Conservation (phyloP, 2,797 vertebrate genomes). For the Sciurus carolinensis region DNA sequence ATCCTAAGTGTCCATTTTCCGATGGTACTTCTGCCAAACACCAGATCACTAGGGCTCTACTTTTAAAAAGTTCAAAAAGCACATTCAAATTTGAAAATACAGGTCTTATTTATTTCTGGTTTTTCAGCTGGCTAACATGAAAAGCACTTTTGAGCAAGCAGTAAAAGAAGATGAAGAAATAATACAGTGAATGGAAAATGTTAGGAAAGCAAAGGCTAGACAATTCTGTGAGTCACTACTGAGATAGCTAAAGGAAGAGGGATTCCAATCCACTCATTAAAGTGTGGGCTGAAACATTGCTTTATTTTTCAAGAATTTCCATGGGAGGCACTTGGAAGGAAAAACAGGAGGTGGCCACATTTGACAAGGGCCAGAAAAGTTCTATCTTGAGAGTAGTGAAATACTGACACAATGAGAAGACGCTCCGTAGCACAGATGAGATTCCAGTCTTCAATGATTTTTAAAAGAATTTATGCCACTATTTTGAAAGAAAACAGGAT, state of each 20-base stretch:
- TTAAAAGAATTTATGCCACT: conserved; percentile 45
- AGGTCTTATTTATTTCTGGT: conserved; percentile 73
- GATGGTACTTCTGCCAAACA: conserved; percentile 34
- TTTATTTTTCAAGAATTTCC: conserved; percentile 89
- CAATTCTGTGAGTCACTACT: conserved; percentile 87
- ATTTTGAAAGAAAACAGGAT: conserved; percentile 25
- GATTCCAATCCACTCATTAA: conserved; percentile 86
- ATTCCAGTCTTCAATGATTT: conserved; percentile 11
- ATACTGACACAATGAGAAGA: conserved; percentile 43
- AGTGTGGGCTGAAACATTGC: conserved; percentile 87
- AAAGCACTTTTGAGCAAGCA: conserved; percentile 77
- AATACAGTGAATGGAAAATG: conserved; percentile 85
- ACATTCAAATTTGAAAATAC: conserved; percentile 71
- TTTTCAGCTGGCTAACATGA: conserved; percentile 67
- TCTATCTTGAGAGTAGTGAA: conserved; percentile 73
- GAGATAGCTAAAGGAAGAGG: conserved; percentile 87
- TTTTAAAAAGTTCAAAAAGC: conserved; percentile 54
- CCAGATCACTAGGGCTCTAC: background rate
- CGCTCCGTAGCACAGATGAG: conserved; percentile 41
- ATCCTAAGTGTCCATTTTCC: conserved; percentile 72
- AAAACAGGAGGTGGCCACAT: conserved; percentile 78
- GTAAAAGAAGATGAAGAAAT: conserved; percentile 76
- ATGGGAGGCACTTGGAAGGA: conserved; percentile 85
- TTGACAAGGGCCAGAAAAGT: conserved; percentile 73
- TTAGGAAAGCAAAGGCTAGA: conserved; percentile 85